Conservation (phyloP, 1,140 invertebrate species). For the Neodiprion fabricii region DNA sequence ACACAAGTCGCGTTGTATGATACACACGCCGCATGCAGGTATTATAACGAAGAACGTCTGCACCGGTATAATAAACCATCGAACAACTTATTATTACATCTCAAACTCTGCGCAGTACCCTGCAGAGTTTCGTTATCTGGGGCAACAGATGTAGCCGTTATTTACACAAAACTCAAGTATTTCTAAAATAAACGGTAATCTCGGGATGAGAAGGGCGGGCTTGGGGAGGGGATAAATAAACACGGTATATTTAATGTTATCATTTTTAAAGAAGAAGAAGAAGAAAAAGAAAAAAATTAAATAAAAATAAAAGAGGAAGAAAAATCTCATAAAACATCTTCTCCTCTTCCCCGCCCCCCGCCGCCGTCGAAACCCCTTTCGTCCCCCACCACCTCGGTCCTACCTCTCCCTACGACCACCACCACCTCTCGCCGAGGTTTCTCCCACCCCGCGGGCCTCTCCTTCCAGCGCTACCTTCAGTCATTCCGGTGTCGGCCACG, state of each 20-base stretch:
- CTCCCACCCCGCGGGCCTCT: constrained; percentile 16
- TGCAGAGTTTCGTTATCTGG: constrained; percentile 36
- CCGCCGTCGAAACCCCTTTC: constrained; percentile 6
- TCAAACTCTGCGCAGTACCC: too few species aligned
- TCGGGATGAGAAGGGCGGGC: neutral
- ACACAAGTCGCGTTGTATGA: too few species aligned
- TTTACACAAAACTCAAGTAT: constrained; percentile 37
- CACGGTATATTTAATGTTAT: constrained; percentile 35
- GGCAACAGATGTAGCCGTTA: constrained; percentile 39
- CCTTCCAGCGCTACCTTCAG: constrained; percentile 20
- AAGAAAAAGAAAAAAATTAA: too few species aligned
- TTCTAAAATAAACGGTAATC: constrained; percentile 36
- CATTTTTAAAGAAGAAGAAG: constrained; percentile 15
- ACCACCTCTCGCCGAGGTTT: constrained; percentile 19
- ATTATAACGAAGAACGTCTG: too few species aligned
- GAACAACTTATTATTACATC: too few species aligned
- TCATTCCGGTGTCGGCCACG: constrained; percentile 53
- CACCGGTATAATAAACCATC: too few species aligned
- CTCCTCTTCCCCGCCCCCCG: constrained; percentile 13
- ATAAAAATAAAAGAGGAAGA: too few species aligned
- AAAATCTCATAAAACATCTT: constrained; percentile 33
- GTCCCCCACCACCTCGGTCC: constrained; percentile 3
- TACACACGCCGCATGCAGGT: too few species aligned
- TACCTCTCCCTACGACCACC: constrained; percentile 1
- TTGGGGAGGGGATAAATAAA: constrained; percentile 30